Evolutionary conservation across 2,797 vertebrate genomes (phyloP), one percentile per base, ranked within the genome.

Genomic region (Balearica regulorum): DNA sequence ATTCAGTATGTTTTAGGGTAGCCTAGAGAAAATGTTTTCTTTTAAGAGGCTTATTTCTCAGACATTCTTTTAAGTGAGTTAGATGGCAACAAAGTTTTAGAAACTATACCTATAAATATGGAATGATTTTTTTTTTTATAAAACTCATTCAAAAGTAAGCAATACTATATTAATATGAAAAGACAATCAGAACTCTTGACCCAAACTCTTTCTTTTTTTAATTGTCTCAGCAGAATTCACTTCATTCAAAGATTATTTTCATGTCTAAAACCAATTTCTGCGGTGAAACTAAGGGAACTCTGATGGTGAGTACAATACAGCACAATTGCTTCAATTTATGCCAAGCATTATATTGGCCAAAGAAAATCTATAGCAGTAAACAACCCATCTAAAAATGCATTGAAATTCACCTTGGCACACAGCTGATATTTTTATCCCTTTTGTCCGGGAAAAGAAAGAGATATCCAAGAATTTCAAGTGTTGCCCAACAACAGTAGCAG

Each of bases 1-100:
- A 98, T 97, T 97, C 94, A 95, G 93, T 88, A 95, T 60, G 57
- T 91, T 97, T 97, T 96, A 93, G 92, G 73, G 89, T 94, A 94
- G 96, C 90, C 87, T 72, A 97, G 85, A 95, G 84, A 97, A 98
- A 96, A 82, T 92, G n/a, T 87, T 84, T 96, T 88, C 69, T 96
- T 96, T 88, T 89, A 97, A 97, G 80, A 90, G n/a, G 51, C 83
- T 96, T 96, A 96, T 96, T 97, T 97, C 97, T 95, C 94, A 97
- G 96, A 85, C 86, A 79, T 89, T 95, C 96, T 97, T 97, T 95
- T 94, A 96, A 98, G 96, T 93, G 87, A 97, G 81, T 96, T 97
- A 97, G 97, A 93, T 91, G 78, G 83, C 86, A 97, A 96, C 87
- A 95, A 97, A 80, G 72, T 89, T 90, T 80, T 65, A 93, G 86